Base-by-base conservation (phyloP, 1,140 invertebrate species). In the Globodera ellingtonae region DNA sequence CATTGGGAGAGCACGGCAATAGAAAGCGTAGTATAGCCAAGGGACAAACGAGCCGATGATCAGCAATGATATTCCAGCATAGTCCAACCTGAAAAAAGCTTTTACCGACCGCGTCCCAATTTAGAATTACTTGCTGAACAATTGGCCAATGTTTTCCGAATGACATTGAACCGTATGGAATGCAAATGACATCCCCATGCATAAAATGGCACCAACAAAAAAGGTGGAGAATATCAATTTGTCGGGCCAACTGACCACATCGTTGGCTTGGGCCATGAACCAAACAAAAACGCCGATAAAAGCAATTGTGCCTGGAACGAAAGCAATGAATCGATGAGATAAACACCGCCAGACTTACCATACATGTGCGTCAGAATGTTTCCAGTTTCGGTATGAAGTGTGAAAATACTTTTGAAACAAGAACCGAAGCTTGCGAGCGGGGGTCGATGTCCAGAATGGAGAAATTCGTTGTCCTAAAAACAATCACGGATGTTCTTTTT, bases 31-130 rank as follows among this genome's bases (percentile, higher is more conserved):
- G 90, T 99, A 98, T 7, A 99, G 92, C 96, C 97, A 99, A 70
- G 97, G 97, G 86, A 99, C 95, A 92, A 99, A 99, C 79, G 96
- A 98, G 50, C 96, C 97, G 93, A 98, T 97, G 79, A 98, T 99
- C 48, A 99, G 92, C 87, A 99, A 91, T 9, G 97, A 95, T 88
- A 99, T 99, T 65, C 97, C 97, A 91, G 96, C 98, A 90, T 99
- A 99, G 90, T 99, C 97, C 86, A 99, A 90, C 52, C 84, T 86
- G 15, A 84, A 84, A 59, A 13, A 47, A n/a, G 10, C 0, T 3
- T 21, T 18, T 73, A 18, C 44, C 21, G n/a, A 78, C 21, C n/a
- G 35, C n/a, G n/a, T 13, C 5, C 9, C 15, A 59, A 72, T 47
- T 35, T 21, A 35, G 72, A 75, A 80, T 47, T 52, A 85, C 89